Evolutionary conservation across 2,797 vertebrate species (phyloP).

Genomic region (Enteromius argenteus): DNA sequence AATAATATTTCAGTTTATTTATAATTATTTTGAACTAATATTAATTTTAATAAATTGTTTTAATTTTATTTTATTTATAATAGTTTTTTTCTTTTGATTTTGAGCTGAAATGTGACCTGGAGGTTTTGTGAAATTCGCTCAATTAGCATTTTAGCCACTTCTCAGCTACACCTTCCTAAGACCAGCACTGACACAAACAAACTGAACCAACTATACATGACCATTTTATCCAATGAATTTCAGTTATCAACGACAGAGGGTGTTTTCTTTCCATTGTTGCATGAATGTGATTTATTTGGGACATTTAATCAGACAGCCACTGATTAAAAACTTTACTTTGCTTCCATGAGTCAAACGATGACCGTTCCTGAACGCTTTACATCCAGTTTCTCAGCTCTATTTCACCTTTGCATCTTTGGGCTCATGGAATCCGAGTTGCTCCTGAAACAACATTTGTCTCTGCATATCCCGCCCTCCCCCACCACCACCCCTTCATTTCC

Average conservation of each 20-base stretch:
- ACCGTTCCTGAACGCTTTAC: conserved; percentile 44
- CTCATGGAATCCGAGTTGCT: conserved; percentile 79
- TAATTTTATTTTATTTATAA: not conserved
- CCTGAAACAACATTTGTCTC: conserved; percentile 77
- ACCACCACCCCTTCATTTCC: conserved; percentile 61
- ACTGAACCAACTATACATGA: not conserved
- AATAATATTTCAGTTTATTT: not conserved
- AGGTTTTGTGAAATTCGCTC: not conserved
- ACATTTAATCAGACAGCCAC: conserved; percentile 84
- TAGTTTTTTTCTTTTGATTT: not conserved
- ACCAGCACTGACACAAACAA: not conserved
- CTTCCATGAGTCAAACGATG: conserved; percentile 83
- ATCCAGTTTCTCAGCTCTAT: not conserved
- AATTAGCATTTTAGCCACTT: conserved; percentile 3
- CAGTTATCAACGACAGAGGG: conserved; percentile 83
- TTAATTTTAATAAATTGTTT: conserved; percentile 1
- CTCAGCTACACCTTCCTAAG: not conserved
- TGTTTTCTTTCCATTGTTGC: conserved; percentile 83
- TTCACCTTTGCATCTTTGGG: conserved; percentile 79
- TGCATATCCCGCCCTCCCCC: conserved; percentile 66
- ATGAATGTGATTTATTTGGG: conserved; percentile 84
- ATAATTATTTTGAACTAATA: not conserved
- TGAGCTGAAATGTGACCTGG: not conserved
- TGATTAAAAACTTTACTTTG: conserved; percentile 83
- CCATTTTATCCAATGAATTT: conserved; percentile 76